Evolutionary conservation across 2,797 vertebrate species (phyloP).

Genomic region (Margarornis squamiger): DNA sequence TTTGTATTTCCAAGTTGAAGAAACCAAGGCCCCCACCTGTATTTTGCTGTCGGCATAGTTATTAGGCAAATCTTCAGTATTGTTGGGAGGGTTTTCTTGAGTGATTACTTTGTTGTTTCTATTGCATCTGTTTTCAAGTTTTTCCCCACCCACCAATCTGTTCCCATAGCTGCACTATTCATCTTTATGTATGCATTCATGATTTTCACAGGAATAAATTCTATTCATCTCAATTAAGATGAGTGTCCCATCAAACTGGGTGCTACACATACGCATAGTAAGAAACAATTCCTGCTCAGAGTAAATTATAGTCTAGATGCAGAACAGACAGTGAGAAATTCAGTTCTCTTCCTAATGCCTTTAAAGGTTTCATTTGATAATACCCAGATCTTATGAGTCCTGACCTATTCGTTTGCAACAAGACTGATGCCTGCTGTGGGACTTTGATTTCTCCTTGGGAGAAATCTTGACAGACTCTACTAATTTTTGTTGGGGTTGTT

Average conservation of each 20-base stretch:
- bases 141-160: neutral
- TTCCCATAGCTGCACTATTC: neutral
- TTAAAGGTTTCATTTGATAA: neutral
- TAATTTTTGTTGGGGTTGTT: neutral
- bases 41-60: neutral
- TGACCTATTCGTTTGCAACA: neutral
- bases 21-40: neutral
- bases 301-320: neutral
- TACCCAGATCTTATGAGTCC: neutral
- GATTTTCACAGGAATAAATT: constrained; percentile 14
- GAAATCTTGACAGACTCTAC: neutral
- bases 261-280: neutral
- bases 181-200: neutral
- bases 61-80: neutral
- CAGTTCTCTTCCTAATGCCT: neutral
- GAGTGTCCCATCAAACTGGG: neutral
- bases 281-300: neutral
- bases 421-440: neutral
- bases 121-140: neutral
- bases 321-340: neutral
- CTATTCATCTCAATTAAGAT: neutral
- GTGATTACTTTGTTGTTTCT: constrained; percentile 11
- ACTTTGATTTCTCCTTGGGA: neutral
- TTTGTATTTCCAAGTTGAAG: neutral
- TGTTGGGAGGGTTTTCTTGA: neutral